Evolutionary conservation across 2,888 invertebrate genomes (phyloP), one percentile per base, ranked within the genome.

Genomic region (Polyommatus icarus): DNA sequence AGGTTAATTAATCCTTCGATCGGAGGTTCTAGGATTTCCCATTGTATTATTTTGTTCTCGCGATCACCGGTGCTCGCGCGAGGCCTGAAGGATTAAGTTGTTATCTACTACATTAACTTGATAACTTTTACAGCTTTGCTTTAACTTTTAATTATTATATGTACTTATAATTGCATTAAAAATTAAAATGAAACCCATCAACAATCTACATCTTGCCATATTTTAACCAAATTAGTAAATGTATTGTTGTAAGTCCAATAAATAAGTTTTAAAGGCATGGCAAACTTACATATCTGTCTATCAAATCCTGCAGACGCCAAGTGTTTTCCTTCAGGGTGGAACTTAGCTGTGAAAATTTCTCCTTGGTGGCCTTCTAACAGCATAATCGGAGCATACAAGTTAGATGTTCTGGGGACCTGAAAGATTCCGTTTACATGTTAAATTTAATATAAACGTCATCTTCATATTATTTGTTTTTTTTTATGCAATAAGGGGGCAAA

Each of bases 281-380:
- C 3, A 40, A 79, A 95, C 97, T 95, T 95, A 99, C 99, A 98
- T 84, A 99, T 98, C 91, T 98, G 97, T 86, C 99, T 94, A 87
- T 99, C 99, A 89, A 98, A 99, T 8, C 99, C 99, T 10, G 97
- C 97, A 0, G 99, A 98, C 2, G 98, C 98, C 61, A 99, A 90
- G 87, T 98, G 97, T 84, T 98, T 97, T 5, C 99, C 99, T 87
- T 99, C 99, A 0, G 99, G 99, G 87, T 99, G 99, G 89, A 99
- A 99, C 89, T 98, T 97, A 8, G 97, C 95, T 3, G 97, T 95
- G 88, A 98, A 99, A 83, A 99, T 97, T 90, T 99, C 99, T 12
- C 99, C 99, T 87, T 98, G 98, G 87, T 99, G 99, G 0, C 99
- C 99, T 86, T 98, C 98, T 77, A 99, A 91, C 61, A 98, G 94